Evolutionary conservation across 2,888 invertebrate species (phyloP), one percentile per base, ranked within the genome.

Genomic region (Drosophila affinis): DNA sequence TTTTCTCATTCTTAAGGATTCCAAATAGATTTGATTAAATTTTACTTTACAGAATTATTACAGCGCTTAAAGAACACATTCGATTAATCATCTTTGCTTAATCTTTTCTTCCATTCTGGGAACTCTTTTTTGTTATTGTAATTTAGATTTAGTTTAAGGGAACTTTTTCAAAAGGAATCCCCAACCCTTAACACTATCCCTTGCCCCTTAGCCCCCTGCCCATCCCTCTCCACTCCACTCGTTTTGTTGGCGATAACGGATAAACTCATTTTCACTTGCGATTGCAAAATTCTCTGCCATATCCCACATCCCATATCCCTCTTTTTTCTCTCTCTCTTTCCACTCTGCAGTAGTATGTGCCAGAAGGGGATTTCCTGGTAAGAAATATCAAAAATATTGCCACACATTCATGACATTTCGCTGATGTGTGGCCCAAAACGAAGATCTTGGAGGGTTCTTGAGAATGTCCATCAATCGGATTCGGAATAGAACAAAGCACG

Each of bases 401-500:
- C 62, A 80, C 81, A 87, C 83, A 81, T 73, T 39, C 51, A 64
- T 76, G 74, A 76, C 72, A 84, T 77, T 67, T 72, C 46, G 70
- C 74, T 74, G 69, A 83, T 78, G 84, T 78, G 77, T 73, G 61
- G 64, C 84, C 39, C 39, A n/a, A 39, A 39, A 7, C 39, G n/a
- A 39, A 39, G 39, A 39, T 39, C 39, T 39, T 6, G 39, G 39
- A n/a, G 39, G 82, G 71, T 88, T 84, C 84, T 83, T 69, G 61
- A 76, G 87, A 84, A 88, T 88, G 88, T 84, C 83, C 82, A 83
- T 83, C 85, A 83, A 12, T 34, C 4, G 5, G 76, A 76, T 57
- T 24, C 7, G n/a, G n/a, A 39, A 39, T n/a, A 39, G 39, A n/a
- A 39, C 39, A 39, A 39, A 39, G 39, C 39, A 39, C 39, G 7